Evolutionary conservation across 2,113 vertebrate genomes (phyloP).

Genomic region (Anoura caudifer): DNA sequence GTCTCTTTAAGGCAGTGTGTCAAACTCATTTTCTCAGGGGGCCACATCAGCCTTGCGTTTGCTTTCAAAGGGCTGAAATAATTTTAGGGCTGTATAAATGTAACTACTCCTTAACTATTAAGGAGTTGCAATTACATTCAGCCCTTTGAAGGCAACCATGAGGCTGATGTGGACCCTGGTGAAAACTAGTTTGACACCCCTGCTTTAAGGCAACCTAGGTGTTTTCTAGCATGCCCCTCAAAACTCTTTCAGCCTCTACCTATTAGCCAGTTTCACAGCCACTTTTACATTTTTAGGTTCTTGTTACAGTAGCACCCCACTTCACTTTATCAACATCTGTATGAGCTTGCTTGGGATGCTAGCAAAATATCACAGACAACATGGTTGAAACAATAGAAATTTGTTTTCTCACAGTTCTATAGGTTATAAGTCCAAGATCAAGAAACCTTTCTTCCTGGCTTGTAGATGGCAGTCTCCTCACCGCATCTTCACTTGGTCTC

Average conservation of each 20-base stretch:
- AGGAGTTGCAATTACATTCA: too few species aligned
- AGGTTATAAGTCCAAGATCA: neutral
- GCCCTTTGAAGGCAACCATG: too few species aligned
- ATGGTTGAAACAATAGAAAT: neutral
- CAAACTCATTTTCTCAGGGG: too few species aligned
- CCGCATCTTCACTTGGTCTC: neutral
- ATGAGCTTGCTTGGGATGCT: neutral
- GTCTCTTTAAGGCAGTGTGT: neutral
- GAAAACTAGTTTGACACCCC: too few species aligned
- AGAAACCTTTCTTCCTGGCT: neutral
- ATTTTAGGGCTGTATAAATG: too few species aligned
- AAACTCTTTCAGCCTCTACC: neutral
- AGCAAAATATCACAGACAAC: neutral
- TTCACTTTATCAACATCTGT: neutral
- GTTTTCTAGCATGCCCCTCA: neutral
- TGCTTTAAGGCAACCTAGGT: neutral
- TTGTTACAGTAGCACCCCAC: neutral
- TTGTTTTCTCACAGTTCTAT: neutral
- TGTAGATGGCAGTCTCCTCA: neutral
- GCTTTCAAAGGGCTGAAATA: too few species aligned
- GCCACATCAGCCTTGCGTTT: too few species aligned
- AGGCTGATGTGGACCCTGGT: too few species aligned
- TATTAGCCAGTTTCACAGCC: neutral
- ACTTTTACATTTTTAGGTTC: neutral
- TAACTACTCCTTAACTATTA: too few species aligned